Conservation (phyloP, 2,797 vertebrate genomes). For the Gambusia yucatana region DNA sequence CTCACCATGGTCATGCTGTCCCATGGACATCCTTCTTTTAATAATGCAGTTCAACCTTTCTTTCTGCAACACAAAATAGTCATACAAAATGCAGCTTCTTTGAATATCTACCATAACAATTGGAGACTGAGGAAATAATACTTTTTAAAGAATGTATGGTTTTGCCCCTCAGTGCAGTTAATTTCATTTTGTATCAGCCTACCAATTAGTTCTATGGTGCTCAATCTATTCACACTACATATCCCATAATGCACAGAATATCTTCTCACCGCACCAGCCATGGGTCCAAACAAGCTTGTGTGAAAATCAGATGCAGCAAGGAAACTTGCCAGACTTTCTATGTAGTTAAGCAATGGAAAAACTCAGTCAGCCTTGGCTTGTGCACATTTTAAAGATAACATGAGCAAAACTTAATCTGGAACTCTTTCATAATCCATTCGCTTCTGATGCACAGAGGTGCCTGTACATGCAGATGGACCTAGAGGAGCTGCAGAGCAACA, state of each 20-base stretch:
- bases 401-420: background rate
- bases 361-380: background rate
- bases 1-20: background rate
- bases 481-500: background rate
- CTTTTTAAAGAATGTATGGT: background rate
- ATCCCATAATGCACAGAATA: background rate
- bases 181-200: background rate
- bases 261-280: background rate
- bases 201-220: background rate
- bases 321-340: background rate
- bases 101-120: background rate
- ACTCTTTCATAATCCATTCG: background rate
- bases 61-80: background rate
- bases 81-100: background rate
- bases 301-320: background rate
- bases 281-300: background rate
- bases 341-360: background rate
- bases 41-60: background rate
- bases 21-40: background rate
- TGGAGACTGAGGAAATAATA: background rate
- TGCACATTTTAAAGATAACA: background rate
- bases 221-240: background rate
- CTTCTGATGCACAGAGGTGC: background rate
- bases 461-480: background rate
- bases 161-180: background rate